A percentile compares a stretch with the other conserved stretches of the same genome.
Evolutionary conservation across 1,140 invertebrate species (phyloP).

Genomic region (Camponotus floridanus): DNA sequence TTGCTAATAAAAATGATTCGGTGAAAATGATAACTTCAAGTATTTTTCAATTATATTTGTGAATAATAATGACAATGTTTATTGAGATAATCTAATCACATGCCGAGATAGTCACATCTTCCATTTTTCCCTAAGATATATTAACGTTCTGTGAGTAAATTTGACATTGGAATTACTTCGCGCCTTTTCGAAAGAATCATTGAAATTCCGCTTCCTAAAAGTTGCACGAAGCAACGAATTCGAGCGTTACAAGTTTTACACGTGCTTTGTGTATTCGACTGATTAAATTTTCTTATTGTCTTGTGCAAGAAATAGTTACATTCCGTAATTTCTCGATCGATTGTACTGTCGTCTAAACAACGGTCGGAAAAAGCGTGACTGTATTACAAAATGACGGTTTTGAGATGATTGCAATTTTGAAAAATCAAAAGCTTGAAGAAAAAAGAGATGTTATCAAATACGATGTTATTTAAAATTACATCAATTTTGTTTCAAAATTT

Average conservation of each 20-base stretch:
- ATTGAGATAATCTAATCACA: conserved; percentile 14
- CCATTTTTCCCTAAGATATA: conserved; percentile 16
- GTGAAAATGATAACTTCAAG: conserved; percentile 21
- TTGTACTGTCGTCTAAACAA: background rate
- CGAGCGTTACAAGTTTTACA: conserved; percentile 37
- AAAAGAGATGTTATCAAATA: background rate
- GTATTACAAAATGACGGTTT: background rate
- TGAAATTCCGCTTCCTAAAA: conserved; percentile 18
- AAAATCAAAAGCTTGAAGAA: background rate
- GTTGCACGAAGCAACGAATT: conserved; percentile 25
- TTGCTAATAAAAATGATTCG: background rate
- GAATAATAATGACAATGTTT: conserved; percentile 7
- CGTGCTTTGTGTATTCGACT: conserved; percentile 34
- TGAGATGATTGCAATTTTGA: background rate
- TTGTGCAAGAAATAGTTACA: conserved; percentile 48
- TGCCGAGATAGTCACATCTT: background rate
- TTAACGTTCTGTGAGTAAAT: conserved; percentile 24
- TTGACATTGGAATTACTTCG: conserved; percentile 22
- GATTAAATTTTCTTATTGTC: conserved; percentile 58
- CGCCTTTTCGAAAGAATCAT: conserved; percentile 18
- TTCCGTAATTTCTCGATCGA: conserved; percentile 32
- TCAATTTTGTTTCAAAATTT: background rate
- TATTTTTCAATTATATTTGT: background rate
- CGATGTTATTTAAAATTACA: background rate
- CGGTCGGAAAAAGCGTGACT: background rate